phyloP scores from a whole-genome alignment of 2,113 vertebrate species.

The Ginglymostoma cirratum region DNA sequence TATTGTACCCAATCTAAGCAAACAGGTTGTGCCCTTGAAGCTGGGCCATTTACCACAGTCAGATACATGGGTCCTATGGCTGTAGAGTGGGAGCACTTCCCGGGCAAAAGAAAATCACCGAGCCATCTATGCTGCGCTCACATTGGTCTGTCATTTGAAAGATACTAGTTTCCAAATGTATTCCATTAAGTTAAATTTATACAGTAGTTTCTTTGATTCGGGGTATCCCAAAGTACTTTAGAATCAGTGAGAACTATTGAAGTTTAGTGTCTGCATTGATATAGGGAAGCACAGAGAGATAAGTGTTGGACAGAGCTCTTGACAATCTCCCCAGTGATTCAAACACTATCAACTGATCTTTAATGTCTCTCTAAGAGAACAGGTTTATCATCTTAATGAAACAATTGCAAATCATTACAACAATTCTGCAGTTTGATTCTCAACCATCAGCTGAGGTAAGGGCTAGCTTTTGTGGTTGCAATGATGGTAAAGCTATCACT shows the following conservation, averaged over 20 bases:
- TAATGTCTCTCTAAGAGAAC: not conserved
- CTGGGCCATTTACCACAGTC: not conserved
- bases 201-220: not conserved
- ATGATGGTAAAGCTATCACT: no score
- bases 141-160: not conserved
- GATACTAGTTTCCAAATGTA: not conserved
- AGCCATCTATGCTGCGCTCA: not conserved
- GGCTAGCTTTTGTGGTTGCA: no score
- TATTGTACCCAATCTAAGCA: not conserved
- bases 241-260: not conserved
- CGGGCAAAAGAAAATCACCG: not conserved
- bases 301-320: not conserved
- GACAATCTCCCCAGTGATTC: not conserved
- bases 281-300: no score
- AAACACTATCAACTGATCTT: not conserved
- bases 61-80: not conserved
- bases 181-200: not conserved
- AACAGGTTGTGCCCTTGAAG: not conserved
- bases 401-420: not conserved
- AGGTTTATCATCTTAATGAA: not conserved
- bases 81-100: no score
- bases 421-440: not conserved
- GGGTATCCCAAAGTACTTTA: not conserved
- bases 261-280: not conserved
- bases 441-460: not conserved